Base-by-base conservation (phyloP, 2,797 vertebrate genomes). In the Cyclura pinguis region DNA sequence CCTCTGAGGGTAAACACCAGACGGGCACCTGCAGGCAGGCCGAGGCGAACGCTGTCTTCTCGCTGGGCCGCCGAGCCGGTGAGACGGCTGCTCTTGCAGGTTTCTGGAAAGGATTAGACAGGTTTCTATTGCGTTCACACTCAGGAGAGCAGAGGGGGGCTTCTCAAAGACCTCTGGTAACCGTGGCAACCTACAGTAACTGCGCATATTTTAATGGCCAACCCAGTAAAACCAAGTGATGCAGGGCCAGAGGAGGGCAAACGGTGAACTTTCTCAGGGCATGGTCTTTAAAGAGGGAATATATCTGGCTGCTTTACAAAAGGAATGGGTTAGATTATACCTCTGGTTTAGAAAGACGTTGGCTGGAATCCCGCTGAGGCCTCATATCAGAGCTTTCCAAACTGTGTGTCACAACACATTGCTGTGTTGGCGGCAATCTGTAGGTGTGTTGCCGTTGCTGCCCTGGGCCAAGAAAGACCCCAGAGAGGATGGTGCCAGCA, bases 1-100 rank as follows among this genome's bases (percentile, higher is more conserved):
- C 12, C 32, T 77, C 80, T 87, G 72, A 83, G 50, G 80, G 85
- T 50, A 91, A 69, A 88, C 50, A 77, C 38, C n/a, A 90, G 55
- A 84, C 27, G 72, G 35, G 73, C 59, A 77, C 47, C 69, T 91
- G 72, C 42, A 82, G 55, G 38, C 47, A n/a, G n/a, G 20, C 32
- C 42, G 8, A 52, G 81, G 13, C 38, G 62, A 47, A 89, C 32
- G 7, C 16, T 38, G 18, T 80, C 22, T 27, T 88, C 32, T 55
- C 32, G 2, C 22, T 35, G 32, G 62, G 86, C 52, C 62, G 27
- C 42, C 22, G 20, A 24, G 50, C 20, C 8, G 0, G 42, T 72
- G 74, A 81, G 29, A 64, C 72, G 14, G 47, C 64, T 35, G 27
- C 27, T 47, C n/a, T 59, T 22, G 29, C 32, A 35, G 16, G 16